Evolutionary conservation across 2,113 vertebrate species (phyloP), one percentile per base, ranked within the genome.

Genomic region (Synchiropus splendidus): DNA sequence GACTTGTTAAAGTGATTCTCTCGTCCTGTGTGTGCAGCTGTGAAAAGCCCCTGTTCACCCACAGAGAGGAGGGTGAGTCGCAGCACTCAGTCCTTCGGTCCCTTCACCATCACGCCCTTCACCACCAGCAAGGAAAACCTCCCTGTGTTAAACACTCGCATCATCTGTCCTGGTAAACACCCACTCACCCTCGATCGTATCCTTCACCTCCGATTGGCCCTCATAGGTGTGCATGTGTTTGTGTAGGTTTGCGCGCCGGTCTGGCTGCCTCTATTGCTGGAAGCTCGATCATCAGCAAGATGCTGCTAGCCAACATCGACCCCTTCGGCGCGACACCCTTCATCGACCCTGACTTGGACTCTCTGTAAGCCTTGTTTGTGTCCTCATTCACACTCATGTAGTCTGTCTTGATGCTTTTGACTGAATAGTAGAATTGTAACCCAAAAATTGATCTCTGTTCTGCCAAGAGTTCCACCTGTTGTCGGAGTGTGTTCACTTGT

Each of bases 261-360:
- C 83, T 98, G 34, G 94, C 95, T 34, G 95, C 95, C 62, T 98
- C 95, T 9, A 97, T 98, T 54, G 95, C 94, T 36, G 95, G 95
- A 66, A 98, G 95, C 80, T 98, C 94, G 36, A 98, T 98, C 70
- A 98, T 98, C 72, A 98, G 94, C 79, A 98, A 98, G 84, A 98
- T 98, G 95, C 83, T 98, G 45, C 77, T 98, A 54, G 93, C 95
- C 47, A 97, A 98, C 72, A 93, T 92, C 2, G 95, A 98, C 80
- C 90, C 93, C 2, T 95, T 94, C 39, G 94, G 92, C 56, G 94
- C 94, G 56, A 97, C 90, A 0, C 89, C 94, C 1, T 98, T 98
- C 77, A 95, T 97, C 50, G 95, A 98, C 74, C 92, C 92, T 1
- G 95, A 98, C 75, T 87, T 89, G 54, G 95, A 98, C 72, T 92